These are phyloP conservation scores for Andinoacara biseriatus DNA, from an alignment of 2,113 vertebrate genomes.

Conservation along the genomic window DNA sequence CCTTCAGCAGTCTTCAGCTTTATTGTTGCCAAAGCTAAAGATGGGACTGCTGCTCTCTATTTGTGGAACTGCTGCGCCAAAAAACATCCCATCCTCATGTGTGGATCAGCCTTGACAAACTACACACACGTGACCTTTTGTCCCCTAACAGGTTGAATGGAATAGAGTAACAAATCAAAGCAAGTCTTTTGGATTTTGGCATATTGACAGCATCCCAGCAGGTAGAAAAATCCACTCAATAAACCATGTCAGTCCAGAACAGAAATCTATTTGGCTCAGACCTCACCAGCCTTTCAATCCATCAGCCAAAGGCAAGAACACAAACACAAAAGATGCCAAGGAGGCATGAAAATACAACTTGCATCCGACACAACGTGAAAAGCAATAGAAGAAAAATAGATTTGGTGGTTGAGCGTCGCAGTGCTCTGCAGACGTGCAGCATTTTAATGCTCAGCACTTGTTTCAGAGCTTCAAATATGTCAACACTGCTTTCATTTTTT, in stretches of 20 bases:
- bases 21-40: background rate
- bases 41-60: background rate
- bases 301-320: conserved; percentile 36
- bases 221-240: conserved; percentile 61
- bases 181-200: conserved; percentile 45
- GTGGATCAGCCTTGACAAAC: background rate
- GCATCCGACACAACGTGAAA: background rate
- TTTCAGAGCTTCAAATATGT: background rate
- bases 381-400: background rate
- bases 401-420: background rate
- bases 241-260: conserved; percentile 52
- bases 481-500: background rate
- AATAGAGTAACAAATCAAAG: conserved; percentile 58
- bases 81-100: background rate
- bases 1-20: background rate
- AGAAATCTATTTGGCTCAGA: conserved; percentile 60
- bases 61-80: background rate
- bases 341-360: conserved; percentile 39
- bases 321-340: conserved; percentile 21
- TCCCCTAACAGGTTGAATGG: conserved; percentile 35
- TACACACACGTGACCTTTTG: conserved; percentile 47
- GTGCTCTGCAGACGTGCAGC: background rate
- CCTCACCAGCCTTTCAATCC: conserved; percentile 57
- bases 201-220: conserved; percentile 68
- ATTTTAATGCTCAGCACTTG: background rate